phyloP scores from a whole-genome alignment of 2,797 vertebrate species.

The Typhlichthys eigenmanni region DNA sequence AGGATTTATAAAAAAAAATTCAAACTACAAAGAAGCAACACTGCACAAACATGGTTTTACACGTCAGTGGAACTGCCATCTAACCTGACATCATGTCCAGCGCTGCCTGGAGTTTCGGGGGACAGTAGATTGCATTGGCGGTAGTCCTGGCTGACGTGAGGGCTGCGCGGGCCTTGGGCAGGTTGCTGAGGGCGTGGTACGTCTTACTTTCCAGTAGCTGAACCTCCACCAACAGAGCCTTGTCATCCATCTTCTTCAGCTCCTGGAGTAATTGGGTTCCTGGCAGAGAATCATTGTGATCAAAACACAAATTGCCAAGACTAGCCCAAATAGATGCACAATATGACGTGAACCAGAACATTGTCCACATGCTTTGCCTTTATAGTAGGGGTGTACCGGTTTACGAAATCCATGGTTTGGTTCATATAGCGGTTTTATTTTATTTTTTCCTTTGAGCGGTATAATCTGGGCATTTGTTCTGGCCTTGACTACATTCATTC shows the following conservation, averaged over 20 bases:
- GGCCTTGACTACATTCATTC: too few species aligned
- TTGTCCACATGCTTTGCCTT: too few species aligned
- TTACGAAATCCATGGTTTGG: too few species aligned
- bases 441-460: too few species aligned
- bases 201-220: constrained; percentile 98
- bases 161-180: constrained; percentile 97
- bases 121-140: constrained; percentile 98
- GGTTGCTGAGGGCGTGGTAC: constrained; percentile 96
- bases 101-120: constrained; percentile 96
- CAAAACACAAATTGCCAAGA: not conserved
- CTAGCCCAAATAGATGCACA: not conserved
- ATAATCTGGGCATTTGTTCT: too few species aligned
- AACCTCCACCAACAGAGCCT: constrained; percentile 96
- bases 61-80: not conserved
- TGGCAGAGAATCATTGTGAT: constrained; percentile 38
- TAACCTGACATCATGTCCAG: constrained; percentile 99
- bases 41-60: not conserved
- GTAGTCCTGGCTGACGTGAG: constrained; percentile 98
- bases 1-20: too few species aligned
- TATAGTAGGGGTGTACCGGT: too few species aligned
- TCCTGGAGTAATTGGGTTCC: constrained; percentile 94
- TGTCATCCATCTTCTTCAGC: constrained; percentile 99
- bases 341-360: not conserved
- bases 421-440: not conserved
- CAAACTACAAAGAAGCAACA: not conserved